Conservation (phyloP, 2,113 vertebrate species). For the Rana temporaria region DNA sequence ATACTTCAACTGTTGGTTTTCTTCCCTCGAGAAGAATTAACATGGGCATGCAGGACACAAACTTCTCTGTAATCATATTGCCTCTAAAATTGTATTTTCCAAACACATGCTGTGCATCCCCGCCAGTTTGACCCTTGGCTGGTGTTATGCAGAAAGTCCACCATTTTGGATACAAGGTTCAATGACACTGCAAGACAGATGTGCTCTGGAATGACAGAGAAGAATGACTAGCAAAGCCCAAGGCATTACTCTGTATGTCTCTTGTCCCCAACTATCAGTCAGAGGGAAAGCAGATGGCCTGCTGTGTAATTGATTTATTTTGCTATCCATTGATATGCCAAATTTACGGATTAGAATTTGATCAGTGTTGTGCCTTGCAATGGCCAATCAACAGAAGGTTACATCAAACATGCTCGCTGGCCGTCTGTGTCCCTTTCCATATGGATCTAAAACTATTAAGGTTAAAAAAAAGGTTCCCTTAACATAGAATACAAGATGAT, state of each 20-base stretch:
- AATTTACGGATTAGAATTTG: constrained; percentile 60
- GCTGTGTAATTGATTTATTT: constrained; percentile 62
- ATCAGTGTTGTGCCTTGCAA: constrained; percentile 47
- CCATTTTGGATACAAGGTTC: constrained; percentile 60
- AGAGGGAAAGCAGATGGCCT: constrained; percentile 60
- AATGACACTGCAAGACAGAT: constrained; percentile 61
- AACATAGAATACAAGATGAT: not conserved
- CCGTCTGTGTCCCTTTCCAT: constrained; percentile 21
- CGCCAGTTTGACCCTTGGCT: constrained; percentile 34
- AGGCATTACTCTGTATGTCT: constrained; percentile 59
- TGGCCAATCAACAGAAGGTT: constrained; percentile 48
- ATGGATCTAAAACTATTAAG: constrained; percentile 1
- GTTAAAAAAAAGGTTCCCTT: not conserved
- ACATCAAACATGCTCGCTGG: not conserved
- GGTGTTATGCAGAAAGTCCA: constrained; percentile 24
- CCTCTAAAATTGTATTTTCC: constrained; percentile 42
- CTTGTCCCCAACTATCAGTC: constrained; percentile 58
- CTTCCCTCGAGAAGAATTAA: constrained; percentile 45
- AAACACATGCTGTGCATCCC: constrained; percentile 49
- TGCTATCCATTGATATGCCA: constrained; percentile 62
- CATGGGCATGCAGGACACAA: constrained; percentile 16
- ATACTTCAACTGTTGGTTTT: constrained; percentile 34
- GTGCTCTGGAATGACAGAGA: constrained; percentile 63
- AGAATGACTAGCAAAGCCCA: constrained; percentile 61
- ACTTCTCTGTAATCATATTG: constrained; percentile 38